Evolutionary conservation across 2,888 invertebrate species (phyloP), one percentile per base, ranked within the genome.

Genomic region (Meiosimyza decipiens): DNA sequence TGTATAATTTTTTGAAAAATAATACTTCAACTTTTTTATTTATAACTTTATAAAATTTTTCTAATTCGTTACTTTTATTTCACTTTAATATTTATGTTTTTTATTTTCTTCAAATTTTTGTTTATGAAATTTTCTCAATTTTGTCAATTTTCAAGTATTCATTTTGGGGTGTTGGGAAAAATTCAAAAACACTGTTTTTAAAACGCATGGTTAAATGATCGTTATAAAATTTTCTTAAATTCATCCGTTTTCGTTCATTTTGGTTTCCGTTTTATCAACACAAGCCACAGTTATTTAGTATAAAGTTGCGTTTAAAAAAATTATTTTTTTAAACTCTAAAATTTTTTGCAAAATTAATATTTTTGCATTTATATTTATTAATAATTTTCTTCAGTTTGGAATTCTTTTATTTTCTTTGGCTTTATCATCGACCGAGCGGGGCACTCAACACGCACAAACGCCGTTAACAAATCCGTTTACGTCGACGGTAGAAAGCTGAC

Each of bases 401-500:
- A 40, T 4, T 50, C 12, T 65, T 28, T 63, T 13, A 33, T 22
- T 49, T 57, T 71, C 67, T 68, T 68, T 71, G 54, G 72, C 59
- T 71, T 73, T 65, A 68, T 74, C 54, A 71, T 59, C 77, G 72
- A 63, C 71, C 74, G 75, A 40, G 9, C 73, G 74, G 70, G 73
- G 74, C 47, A 72, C 70, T 52, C 40, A 40, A 40, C 62, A 65
- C 71, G 65, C 71, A 70, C 54, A 60, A 59, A 80, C 78, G 74
- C 76, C 76, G 74, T 65, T 54, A 72, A 16, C 83, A 85, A 87
- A 86, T 86, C 87, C 87, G 85, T 82, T 84, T 84, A 85, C 87
- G 85, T 84, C 84, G 83, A 86, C 85, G 87, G 85, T 84, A 86
- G 85, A 87, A 86, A 87, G 84, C 84, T 84, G 85, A 87, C 87